Base-by-base conservation (phyloP, 2,797 vertebrate genomes). In the Thalassophryne amazonica region DNA sequence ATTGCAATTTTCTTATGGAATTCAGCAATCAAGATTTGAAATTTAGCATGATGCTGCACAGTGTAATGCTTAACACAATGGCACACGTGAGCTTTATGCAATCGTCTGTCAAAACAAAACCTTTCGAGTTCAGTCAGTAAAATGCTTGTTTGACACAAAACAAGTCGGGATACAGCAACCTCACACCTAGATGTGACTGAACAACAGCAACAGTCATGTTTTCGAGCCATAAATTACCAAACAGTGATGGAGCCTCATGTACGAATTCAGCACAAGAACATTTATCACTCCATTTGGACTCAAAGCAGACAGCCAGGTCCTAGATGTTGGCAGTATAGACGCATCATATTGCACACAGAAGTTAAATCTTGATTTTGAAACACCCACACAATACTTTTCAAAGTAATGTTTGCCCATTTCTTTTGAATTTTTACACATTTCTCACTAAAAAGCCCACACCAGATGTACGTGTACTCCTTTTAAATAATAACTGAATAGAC, bases 81-180 rank as follows among this genome's bases (percentile, higher is more conserved):
- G 56, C 60, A 60, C 59, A 49, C 20, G 51, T 37, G 0, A 67
- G 42, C 40, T 33, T 39, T 54, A 17, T 56, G 14, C 27, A 28
- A 25, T 43, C 20, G 31, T 22, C 9, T 51, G 35, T 4, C 61
- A 29, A 36, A 45, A 51, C 36, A 41, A 65, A 33, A 42, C 24
- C 36, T 38, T 69, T 59, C 22, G 51, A 11, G 39, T 51, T 53
- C 50, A 45, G 50, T 31, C 35, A 14, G 13, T 55, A n/a, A 6
- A 18, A 33, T 54, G 54, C 15, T 62, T 60, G 35, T 74, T 69
- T 69, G 52, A 78, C 54, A 73, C 51, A 13, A 39, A 33, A 33
- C 14, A 32, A 34, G 23, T 17, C 35, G 55, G 57, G 33, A 54
- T 30, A 57, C 39, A 47, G 73, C 45, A 66, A 30, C 65, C 34